Conservation (phyloP, 1,140 invertebrate species). For the Leptonema lineaticorne region DNA sequence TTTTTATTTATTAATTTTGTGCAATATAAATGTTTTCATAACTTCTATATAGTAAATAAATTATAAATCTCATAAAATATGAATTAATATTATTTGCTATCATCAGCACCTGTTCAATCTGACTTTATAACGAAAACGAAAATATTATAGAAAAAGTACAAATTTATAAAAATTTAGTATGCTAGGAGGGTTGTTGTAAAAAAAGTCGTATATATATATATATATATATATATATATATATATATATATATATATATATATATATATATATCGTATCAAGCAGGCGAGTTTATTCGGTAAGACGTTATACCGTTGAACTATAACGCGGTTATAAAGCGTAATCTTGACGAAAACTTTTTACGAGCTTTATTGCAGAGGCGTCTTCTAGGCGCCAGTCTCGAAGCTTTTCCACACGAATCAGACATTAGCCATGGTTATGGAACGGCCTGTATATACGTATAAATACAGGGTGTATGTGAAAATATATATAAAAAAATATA, state of each 20-base stretch:
- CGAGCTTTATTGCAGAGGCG: constrained; percentile 23
- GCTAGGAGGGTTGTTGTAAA: constrained; percentile 5
- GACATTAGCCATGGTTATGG: not conserved
- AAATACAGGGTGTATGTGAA: not conserved
- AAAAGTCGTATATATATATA: not conserved
- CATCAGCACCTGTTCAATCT: too few species aligned
- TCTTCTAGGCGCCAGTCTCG: constrained; percentile 1
- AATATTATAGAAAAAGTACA: too few species aligned
- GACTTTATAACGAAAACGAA: too few species aligned
- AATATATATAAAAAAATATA: not conserved
- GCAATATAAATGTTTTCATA: too few species aligned
- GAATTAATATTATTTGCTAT: too few species aligned
- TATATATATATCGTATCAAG: constrained; percentile 16
- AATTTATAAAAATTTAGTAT: too few species aligned
- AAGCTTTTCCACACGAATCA: not conserved
- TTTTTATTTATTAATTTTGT: too few species aligned
- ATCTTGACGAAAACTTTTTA: constrained; percentile 21
- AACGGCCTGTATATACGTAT: not conserved
- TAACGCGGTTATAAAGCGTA: constrained; percentile 6
- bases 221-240: too few species aligned
- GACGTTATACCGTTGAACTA: constrained; percentile 12
- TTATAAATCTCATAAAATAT: too few species aligned
- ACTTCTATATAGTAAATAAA: too few species aligned
- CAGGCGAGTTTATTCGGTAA: constrained; percentile 14
- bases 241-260: too few species aligned